Percentiles rank a stretch among this genome's conserved stretches.
These are phyloP conservation scores for Aspidiotus destructor DNA, from an alignment of 2,888 invertebrate species.

Conservation along the genomic window DNA sequence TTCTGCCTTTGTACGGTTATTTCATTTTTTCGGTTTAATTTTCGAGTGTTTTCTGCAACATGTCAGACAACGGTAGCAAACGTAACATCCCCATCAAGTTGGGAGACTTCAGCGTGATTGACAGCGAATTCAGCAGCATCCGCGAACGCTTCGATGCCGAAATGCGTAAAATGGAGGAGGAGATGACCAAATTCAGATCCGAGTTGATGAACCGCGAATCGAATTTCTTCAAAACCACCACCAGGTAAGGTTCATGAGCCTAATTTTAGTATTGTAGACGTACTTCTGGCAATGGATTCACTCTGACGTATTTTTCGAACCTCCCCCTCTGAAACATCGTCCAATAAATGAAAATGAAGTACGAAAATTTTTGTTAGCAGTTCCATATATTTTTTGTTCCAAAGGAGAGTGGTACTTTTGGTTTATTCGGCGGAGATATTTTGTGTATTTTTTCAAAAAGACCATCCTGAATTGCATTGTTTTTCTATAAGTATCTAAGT, in stretches of 20 bases:
- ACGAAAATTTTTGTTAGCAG: too few species aligned
- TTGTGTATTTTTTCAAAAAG: too few species aligned
- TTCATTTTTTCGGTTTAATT: not conserved
- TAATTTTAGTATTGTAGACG: too few species aligned
- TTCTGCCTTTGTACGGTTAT: not conserved
- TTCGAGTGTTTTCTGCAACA: slow-evolving; percentile 7
- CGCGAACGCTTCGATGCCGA: slow-evolving; percentile 90
- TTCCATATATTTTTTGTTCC: too few species aligned
- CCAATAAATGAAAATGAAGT: too few species aligned
- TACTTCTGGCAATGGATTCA: too few species aligned
- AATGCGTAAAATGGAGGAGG: slow-evolving; percentile 98
- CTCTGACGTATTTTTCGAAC: too few species aligned
- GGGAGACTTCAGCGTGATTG: slow-evolving; percentile 90
- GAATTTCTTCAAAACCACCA: slow-evolving; percentile 80
- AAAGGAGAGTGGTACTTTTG: too few species aligned
- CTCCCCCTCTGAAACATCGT: too few species aligned
- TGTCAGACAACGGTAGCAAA: slow-evolving; percentile 59
- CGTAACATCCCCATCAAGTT: slow-evolving; percentile 87
- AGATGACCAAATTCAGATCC: slow-evolving; percentile 89
- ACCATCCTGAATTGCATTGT: too few species aligned
- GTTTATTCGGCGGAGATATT: too few species aligned
- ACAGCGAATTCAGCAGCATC: slow-evolving; percentile 92
- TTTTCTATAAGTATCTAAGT: too few species aligned
- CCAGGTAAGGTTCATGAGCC: slow-evolving; percentile 53
- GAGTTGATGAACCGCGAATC: slow-evolving; percentile 88